Evolutionary conservation across 2,797 vertebrate species (phyloP).

Genomic region (Glyptemys insculpta): DNA sequence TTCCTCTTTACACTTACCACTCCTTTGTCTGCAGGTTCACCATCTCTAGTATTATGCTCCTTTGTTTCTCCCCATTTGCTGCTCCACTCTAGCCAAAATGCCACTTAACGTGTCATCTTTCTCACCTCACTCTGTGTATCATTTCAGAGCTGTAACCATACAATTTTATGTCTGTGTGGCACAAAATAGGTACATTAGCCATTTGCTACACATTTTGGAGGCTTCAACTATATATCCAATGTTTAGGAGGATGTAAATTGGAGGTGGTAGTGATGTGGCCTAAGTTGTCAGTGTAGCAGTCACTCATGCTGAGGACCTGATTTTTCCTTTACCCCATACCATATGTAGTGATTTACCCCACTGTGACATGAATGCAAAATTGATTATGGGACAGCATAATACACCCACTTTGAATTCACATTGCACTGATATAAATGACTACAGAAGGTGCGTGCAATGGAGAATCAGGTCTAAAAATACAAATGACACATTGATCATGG

Average conservation of each 20-base stretch:
- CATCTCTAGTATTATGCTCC: not conserved
- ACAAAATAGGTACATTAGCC: not conserved
- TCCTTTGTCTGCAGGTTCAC: not conserved
- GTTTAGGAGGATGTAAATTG: not conserved
- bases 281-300: not conserved
- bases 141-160: not conserved
- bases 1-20: not conserved
- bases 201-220: not conserved
- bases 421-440: not conserved
- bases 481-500: not conserved
- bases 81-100: not conserved
- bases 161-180: not conserved
- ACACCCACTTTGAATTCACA: not conserved
- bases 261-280: not conserved
- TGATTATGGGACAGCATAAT: not conserved
- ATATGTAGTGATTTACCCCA: not conserved
- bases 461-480: not conserved
- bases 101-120: not conserved
- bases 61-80: not conserved
- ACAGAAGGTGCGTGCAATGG: not conserved
- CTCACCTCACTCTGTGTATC: not conserved
- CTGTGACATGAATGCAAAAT: not conserved
- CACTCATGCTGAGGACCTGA: not conserved
- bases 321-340: not conserved
- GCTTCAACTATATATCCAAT: not conserved